phyloP scores from a whole-genome alignment of 2,113 vertebrate species.

The Pica pica region DNA sequence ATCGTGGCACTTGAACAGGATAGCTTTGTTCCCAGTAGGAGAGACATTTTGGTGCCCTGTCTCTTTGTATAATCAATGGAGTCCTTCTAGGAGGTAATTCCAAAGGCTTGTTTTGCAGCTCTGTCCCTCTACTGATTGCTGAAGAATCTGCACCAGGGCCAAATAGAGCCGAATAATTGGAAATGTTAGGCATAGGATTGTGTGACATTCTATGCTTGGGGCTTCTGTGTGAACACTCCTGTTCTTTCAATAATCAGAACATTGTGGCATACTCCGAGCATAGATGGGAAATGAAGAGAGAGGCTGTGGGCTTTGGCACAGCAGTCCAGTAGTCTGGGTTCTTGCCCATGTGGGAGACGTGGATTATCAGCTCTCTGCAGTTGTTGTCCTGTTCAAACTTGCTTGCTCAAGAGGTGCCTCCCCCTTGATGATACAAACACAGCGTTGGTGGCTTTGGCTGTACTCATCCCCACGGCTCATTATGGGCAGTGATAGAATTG shows the following conservation, averaged over 20 bases:
- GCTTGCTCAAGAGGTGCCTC: neutral
- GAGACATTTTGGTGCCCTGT: neutral
- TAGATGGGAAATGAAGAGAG: neutral
- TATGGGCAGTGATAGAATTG: neutral
- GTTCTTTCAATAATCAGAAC: neutral
- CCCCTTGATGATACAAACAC: neutral
- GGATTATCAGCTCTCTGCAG: neutral
- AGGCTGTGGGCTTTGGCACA: neutral
- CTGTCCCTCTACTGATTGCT: neutral
- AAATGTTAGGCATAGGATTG: neutral
- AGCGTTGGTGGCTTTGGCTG: neutral
- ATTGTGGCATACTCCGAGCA: neutral
- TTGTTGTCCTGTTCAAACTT: neutral
- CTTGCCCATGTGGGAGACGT: fast-evolving
- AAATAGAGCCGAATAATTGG: neutral
- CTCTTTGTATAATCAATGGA: neutral
- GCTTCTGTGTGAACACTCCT: neutral
- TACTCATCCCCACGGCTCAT: neutral
- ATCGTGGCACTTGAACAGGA: neutral
- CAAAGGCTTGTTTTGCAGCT: neutral
- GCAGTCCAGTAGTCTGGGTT: neutral
- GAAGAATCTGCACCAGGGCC: neutral
- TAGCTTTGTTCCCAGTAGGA: neutral
- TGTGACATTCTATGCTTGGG: neutral
- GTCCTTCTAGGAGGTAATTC: neutral